Evolutionary conservation across 2,797 vertebrate genomes (phyloP), one percentile per base, ranked within the genome.

Genomic region (Catamblyrhynchus diadema): DNA sequence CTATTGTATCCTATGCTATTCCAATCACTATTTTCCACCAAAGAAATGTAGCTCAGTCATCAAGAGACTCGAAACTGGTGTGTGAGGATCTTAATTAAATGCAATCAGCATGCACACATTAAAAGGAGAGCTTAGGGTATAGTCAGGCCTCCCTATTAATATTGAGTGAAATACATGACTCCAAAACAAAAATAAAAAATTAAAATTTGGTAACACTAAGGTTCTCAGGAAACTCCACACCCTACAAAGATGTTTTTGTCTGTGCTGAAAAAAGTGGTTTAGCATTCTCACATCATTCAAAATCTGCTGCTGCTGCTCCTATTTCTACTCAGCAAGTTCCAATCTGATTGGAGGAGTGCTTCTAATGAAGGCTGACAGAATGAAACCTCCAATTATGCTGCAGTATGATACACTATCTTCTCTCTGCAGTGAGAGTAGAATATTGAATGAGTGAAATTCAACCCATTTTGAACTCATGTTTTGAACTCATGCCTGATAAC

Each of bases 351-450:
- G 72, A 25, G 42, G 81, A 93, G 72, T 61, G 24, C 8, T 91
- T 81, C 41, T 81, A 62, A 89, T 39, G 78, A 92, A 85, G 60
- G 74, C 32, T 96, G 84, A 74, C 90, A 78, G 69, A 87, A 81
- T 78, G 65, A 94, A 97, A 92, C 81, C 89, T 81, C 75, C 60
- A 94, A 61, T 92, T 96, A 95, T 57, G 35, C 45, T 93, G 45
- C 57, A 18, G 11, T 81, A 37, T 72, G 72, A 78, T 71, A 67
- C 8, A 33, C 18, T 67, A 6, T 53, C 37, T 80, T 94, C 32
- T 53, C 42, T 78, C 57, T 82, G 42, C 45, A 82, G 44, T 69
- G 45, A 93, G 12, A 80, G 23, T 8, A 42, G 28, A 84, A 28
- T 33, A 65, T 9, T 83, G 51, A 74, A 59, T 67, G 39, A 18